Conservation (phyloP, 2,888 invertebrate species). For the Latrodectus elegans region DNA sequence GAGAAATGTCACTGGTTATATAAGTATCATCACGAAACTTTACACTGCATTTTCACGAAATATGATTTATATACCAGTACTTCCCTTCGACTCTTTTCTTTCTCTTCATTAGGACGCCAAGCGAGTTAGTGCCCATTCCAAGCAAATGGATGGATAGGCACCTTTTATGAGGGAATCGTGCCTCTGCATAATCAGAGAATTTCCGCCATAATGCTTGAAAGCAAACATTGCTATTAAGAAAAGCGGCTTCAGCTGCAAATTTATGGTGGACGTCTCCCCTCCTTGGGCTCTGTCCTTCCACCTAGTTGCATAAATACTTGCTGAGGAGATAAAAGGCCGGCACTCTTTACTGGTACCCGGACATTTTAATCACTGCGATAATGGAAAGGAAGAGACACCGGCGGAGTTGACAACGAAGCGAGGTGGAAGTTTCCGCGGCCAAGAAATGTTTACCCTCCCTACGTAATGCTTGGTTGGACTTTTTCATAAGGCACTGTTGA, state of each 20-base stretch:
- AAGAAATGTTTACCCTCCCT: background rate
- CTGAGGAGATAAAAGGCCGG: conserved; percentile 19
- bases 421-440: background rate
- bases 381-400: conserved; percentile 6
- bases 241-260: conserved; percentile 24
- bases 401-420: conserved; percentile 22
- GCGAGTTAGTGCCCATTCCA: background rate
- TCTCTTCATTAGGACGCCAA: conserved; percentile 8
- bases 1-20: too few relatives aligned
- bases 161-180: conserved; percentile 41
- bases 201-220: background rate
- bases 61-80: background rate
- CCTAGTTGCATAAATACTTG: background rate
- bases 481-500: background rate
- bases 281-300: background rate
- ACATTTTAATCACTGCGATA: conserved; percentile 37
- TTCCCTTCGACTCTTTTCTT: background rate
- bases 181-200: conserved; percentile 37
- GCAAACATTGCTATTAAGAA: conserved; percentile 49
- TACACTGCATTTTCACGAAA: background rate
- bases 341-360: background rate
- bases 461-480: background rate
- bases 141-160: conserved; percentile 21
- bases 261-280: conserved; percentile 21
- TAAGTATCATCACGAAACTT: too few relatives aligned